Evolutionary conservation across 2,113 vertebrate genomes (phyloP).

Genomic region (Acrocephalus kingi): DNA sequence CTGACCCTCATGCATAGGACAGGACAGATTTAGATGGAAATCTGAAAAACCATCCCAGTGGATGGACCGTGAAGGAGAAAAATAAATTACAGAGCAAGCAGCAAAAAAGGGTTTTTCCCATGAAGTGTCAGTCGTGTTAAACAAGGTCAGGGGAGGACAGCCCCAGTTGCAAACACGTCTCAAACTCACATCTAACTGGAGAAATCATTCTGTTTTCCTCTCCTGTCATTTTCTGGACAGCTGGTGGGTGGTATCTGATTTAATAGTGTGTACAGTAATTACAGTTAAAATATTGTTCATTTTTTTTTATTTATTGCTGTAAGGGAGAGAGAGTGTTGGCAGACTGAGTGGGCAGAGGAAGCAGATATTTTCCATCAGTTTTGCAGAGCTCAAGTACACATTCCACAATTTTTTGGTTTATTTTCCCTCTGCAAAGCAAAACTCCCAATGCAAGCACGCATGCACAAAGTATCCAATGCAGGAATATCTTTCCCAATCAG

Average conservation of each 20-base stretch:
- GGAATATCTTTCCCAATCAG: background rate
- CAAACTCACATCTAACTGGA: background rate
- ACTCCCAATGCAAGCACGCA: background rate
- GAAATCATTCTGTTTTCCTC: conserved; percentile 13
- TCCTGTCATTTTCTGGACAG: conserved; percentile 43
- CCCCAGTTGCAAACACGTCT: background rate
- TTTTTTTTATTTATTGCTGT: conserved; percentile 46
- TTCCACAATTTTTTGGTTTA: background rate
- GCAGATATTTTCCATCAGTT: conserved; percentile 42
- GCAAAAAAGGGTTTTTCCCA: background rate
- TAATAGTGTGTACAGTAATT: conserved; percentile 63
- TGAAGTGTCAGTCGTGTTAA: background rate
- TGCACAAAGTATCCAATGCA: background rate
- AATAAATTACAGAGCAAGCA: background rate
- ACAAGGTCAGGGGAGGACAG: conserved; percentile 42
- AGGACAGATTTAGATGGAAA: background rate
- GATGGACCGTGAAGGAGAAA: background rate
- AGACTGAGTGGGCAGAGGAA: conserved; percentile 59
- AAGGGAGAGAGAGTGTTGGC: conserved; percentile 32
- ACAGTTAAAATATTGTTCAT: conserved; percentile 62
- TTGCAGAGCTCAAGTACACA: background rate
- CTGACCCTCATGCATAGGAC: background rate
- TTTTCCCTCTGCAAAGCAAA: background rate
- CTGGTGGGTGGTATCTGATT: conserved; percentile 54
- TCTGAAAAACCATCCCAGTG: background rate